Conservation (phyloP, 2,888 invertebrate genomes). For the Camponotus fellah region DNA sequence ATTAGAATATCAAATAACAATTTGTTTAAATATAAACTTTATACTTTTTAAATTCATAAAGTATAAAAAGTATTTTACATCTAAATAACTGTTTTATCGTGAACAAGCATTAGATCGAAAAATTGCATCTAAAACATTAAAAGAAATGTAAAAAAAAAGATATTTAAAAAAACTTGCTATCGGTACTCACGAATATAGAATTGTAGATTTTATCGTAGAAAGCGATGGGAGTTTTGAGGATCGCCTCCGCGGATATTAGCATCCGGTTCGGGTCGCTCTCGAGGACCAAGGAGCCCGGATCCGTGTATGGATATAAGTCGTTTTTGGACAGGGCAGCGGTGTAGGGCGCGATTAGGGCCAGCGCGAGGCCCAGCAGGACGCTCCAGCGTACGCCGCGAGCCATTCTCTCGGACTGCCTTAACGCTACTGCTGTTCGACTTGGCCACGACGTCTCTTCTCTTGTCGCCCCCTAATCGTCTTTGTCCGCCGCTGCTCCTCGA, state of each 20-base stretch:
- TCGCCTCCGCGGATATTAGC: constrained; percentile 87
- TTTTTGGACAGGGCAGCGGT: constrained; percentile 75
- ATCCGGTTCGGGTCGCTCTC: constrained; percentile 76
- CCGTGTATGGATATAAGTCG: constrained; percentile 80
- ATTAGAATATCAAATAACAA: background rate
- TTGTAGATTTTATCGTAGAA: constrained; percentile 93
- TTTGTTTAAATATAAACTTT: background rate
- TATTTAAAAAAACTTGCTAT: background rate
- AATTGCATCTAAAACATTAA: background rate
- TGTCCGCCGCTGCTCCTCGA: constrained; percentile 65
- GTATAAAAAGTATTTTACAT: background rate
- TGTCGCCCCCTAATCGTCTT: constrained; percentile 76
- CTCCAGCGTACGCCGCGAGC: constrained; percentile 77
- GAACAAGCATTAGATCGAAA: background rate
- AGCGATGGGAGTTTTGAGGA: constrained; percentile 90
- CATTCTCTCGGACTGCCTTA: constrained; percentile 81
- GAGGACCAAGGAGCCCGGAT: constrained; percentile 73
- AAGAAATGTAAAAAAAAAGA: background rate
- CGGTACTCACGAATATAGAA: constrained; percentile 93
- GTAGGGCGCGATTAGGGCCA: constrained; percentile 68
- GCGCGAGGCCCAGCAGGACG: constrained; percentile 64
- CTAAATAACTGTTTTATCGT: background rate
- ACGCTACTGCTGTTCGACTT: constrained; percentile 79
- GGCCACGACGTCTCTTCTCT: constrained; percentile 69
- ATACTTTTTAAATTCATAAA: background rate